phyloP scores from a whole-genome alignment of 1,140 invertebrate genomes.

The Drosophila sproati region DNA sequence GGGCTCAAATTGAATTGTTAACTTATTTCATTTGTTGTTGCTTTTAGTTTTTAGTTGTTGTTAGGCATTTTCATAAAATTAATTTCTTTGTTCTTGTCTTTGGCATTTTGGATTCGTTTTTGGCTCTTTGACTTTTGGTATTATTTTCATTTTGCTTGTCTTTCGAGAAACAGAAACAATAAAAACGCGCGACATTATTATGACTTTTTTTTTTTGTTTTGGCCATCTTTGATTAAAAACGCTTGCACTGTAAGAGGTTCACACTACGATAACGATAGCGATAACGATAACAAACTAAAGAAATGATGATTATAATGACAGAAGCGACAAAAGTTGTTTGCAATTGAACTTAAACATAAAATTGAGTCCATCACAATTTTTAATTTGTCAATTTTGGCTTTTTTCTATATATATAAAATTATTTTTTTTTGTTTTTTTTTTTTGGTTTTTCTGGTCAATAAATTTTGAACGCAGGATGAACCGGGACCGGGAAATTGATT shows the following conservation, averaged over 20 bases:
- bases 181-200: conserved; percentile 31
- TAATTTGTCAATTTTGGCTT: conserved; percentile 70
- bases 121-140: conserved; percentile 28
- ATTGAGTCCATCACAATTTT: conserved; percentile 84
- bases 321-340: conserved; percentile 58
- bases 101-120: conserved; percentile 26
- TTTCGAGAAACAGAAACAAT: conserved; percentile 54
- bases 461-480: conserved; percentile 47
- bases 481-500: conserved; percentile 30
- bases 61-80: conserved; percentile 19
- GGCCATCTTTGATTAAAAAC: conserved; percentile 84
- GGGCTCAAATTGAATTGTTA: conserved; percentile 65
- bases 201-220: conserved; percentile 1
- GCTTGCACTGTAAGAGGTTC: conserved; percentile 73
- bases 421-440: conserved; percentile 22
- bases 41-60: conserved; percentile 8
- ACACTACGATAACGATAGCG: conserved; percentile 37
- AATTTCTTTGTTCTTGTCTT: conserved; percentile 28
- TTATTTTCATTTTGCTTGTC: conserved; percentile 25
- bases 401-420: conserved; percentile 5
- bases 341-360: conserved; percentile 75
- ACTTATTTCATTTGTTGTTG: conserved; percentile 13
- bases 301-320: conserved; percentile 41
- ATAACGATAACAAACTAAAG: conserved; percentile 23
- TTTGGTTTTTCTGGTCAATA: conserved; percentile 34